Conservation (phyloP, 2,888 invertebrate genomes). For the Dasysyrphus tricinctus region DNA sequence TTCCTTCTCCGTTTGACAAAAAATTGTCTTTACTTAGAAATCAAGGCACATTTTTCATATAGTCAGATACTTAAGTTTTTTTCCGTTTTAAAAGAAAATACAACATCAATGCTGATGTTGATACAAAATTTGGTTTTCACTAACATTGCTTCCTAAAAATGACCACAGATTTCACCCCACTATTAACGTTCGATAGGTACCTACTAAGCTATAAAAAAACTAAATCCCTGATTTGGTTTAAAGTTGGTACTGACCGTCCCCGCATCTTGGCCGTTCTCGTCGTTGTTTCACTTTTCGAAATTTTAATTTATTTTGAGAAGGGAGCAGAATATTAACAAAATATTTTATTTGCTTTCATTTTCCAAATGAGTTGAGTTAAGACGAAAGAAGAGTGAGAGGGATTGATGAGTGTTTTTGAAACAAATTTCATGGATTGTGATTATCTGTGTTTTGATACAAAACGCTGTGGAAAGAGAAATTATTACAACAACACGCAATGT, state of each 20-base stretch:
- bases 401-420: slow-evolving; percentile 73
- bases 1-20: no score
- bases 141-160: no score
- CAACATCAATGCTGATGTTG: no score
- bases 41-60: no score
- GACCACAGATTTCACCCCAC: not conserved
- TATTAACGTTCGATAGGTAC: not conserved
- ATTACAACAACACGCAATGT: not conserved
- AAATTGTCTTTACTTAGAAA: no score
- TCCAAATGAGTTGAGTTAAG: slow-evolving; percentile 68
- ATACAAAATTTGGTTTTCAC: no score
- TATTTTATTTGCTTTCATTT: slow-evolving; percentile 74
- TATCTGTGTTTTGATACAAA: slow-evolving; percentile 45
- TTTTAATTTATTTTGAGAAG: slow-evolving; percentile 41
- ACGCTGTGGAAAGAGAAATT: slow-evolving; percentile 1
- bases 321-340: slow-evolving; percentile 49
- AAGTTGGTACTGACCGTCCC: not conserved
- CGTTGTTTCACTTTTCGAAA: not conserved
- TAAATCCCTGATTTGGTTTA: slow-evolving; percentile 2
- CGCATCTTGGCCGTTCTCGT: not conserved
- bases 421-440: slow-evolving; percentile 70
- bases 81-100: no score
- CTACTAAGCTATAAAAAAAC: not conserved
- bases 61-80: no score
- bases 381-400: slow-evolving; percentile 10